Evolutionary conservation across 2,113 vertebrate species (phyloP).

Genomic region (Archocentrus centrarchus): DNA sequence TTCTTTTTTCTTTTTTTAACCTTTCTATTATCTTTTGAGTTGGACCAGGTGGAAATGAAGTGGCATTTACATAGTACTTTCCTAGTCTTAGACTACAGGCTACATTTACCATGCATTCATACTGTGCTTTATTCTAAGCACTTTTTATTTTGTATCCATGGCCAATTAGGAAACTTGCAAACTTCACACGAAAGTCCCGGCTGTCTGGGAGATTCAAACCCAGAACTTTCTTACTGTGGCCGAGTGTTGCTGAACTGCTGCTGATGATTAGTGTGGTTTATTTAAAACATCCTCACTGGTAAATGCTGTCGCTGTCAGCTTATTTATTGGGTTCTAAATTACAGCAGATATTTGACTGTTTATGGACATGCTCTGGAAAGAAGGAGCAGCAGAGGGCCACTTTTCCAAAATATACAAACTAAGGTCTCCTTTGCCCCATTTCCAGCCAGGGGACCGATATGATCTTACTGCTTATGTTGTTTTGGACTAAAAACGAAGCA

Average conservation of each 20-base stretch:
- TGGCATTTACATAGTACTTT: not conserved
- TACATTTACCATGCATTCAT: not conserved
- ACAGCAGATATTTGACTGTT: constrained; percentile 8
- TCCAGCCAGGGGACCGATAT: constrained; percentile 4
- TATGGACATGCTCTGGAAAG: not conserved
- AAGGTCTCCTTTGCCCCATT: not conserved
- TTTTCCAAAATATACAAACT: not conserved
- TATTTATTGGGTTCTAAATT: constrained; percentile 12
- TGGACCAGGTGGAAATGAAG: not conserved
- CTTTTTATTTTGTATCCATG: not conserved
- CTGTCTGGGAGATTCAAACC: not conserved
- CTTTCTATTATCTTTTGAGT: not conserved
- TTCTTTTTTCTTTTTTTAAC: not conserved
- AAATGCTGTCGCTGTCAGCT: not conserved
- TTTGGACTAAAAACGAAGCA: constrained; percentile 5
- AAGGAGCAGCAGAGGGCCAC: not conserved
- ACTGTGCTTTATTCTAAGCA: not conserved
- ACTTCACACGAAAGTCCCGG: not conserved
- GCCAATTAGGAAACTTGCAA: not conserved
- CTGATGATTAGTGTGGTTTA: not conserved
- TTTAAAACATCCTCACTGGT: constrained; percentile 3
- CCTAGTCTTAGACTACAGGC: not conserved
- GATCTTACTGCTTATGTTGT: constrained; percentile 30
- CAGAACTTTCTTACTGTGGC: not conserved
- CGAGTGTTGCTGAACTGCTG: not conserved